Evolutionary conservation across 2,888 invertebrate species (phyloP), one percentile per base, ranked within the genome.

Genomic region (Xylota sylvarum): DNA sequence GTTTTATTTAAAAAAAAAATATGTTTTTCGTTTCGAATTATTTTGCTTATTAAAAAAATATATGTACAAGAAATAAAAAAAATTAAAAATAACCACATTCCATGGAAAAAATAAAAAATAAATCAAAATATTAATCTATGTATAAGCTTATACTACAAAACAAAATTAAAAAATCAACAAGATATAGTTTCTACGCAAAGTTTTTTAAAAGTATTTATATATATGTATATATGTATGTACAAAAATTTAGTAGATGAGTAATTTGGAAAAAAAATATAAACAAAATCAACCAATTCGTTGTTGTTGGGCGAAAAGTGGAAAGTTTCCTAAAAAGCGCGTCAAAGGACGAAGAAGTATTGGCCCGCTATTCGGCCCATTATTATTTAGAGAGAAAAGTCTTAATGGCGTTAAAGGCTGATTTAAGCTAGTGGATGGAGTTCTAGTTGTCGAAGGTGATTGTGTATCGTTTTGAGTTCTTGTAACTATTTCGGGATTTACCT

Each of bases 401-500:
- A 83, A 76, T 79, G 87, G 64, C 62, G 76, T 70, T 77, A 87
- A 27, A 60, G 74, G 74, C 55, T 74, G 58, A 58, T 52, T 73
- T 73, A 46, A 55, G 10, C 58, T 48, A 56, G 79, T 76, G 62
- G 69, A 74, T 87, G 87, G 74, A 70, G 69, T 32, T 48, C 56
- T 78, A 83, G 74, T 83, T 64, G 80, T 77, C 52, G 83, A 56
- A 52, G 56, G 37, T 76, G 64, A 55, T 77, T 81, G 69, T 30
- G 64, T 37, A 52, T 76, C 55, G 40, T 62, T 82, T 82, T 74
- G 55, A 46, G 17, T 50, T 80, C 55, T 48, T 72, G 58, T 76
- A 12, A 67, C 67, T 50, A 62, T 79, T 73, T 58, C 40, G n/a
- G 74, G 76, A 73, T 60, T 85, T 88, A 88, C 87, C 87, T 88